Evolutionary conservation across 2,113 vertebrate species (phyloP).

Genomic region (Melospiza melodia): DNA sequence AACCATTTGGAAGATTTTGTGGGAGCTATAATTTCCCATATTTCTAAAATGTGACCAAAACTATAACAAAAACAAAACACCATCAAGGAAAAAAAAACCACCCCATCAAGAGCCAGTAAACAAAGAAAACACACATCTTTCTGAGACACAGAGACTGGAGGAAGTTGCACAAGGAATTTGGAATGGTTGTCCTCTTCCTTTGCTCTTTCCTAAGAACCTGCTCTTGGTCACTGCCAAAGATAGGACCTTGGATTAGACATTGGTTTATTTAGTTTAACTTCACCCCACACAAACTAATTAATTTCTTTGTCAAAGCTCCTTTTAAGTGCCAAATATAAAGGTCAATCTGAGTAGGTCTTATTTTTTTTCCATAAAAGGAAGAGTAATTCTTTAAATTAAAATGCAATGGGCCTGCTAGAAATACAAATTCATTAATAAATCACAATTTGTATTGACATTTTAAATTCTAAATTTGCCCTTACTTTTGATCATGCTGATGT

Average conservation of each 20-base stretch:
- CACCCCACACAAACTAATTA: neutral
- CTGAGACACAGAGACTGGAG: neutral
- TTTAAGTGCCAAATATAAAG: neutral
- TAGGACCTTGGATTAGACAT: neutral
- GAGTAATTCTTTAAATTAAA: neutral
- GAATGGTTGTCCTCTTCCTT: neutral
- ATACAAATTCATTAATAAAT: neutral
- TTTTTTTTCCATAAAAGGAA: neutral
- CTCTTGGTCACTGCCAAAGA: neutral
- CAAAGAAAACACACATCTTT: neutral
- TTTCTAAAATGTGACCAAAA: neutral
- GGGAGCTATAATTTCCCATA: neutral
- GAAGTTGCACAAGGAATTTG: neutral
- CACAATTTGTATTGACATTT: neutral
- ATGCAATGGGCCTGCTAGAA: neutral
- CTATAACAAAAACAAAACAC: neutral
- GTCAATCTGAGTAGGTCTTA: neutral
- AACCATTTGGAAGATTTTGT: neutral
- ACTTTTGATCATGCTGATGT: conserved; percentile 88
- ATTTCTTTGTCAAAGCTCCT: neutral
- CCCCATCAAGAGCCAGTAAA: neutral
- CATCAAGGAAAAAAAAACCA: neutral
- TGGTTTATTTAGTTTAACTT: neutral
- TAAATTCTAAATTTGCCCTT: conserved; percentile 28
- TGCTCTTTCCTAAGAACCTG: neutral